Percentiles rank a stretch among this genome's conserved stretches.
phyloP scores from a whole-genome alignment of 2,797 vertebrate genomes.

The Muscicapa striata region DNA sequence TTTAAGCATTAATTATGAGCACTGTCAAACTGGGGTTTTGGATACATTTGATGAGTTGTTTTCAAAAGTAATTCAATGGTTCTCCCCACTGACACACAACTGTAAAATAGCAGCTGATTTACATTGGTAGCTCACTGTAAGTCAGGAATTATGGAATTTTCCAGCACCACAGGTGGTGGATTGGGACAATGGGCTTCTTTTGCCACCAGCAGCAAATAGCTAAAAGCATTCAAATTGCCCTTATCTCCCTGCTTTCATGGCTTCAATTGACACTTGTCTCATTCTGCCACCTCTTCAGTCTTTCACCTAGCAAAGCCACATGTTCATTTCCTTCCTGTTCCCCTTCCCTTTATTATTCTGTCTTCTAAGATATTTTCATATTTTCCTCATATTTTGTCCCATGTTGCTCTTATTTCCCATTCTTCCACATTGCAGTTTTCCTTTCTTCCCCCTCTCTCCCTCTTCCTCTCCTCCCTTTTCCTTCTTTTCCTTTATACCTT shows the following conservation, averaged over 20 bases:
- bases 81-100: neutral
- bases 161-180: neutral
- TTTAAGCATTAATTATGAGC: neutral
- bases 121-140: neutral
- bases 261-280: neutral
- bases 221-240: neutral
- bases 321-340: neutral
- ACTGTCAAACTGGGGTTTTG: neutral
- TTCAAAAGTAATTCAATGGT: neutral
- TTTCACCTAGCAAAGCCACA: neutral
- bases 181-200: neutral
- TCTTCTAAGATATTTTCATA: neutral
- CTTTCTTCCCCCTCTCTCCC: neutral
- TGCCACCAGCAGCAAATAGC: neutral
- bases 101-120: neutral
- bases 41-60: neutral
- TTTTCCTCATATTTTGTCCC: neutral
- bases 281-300: neutral
- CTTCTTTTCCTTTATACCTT: neutral
- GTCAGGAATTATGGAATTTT: neutral
- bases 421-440: neutral
- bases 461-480: neutral
- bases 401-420: neutral
- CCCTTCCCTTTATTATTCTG: neutral
- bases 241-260: neutral